Conservation (phyloP, 2,113 vertebrate species). For the Ailurus styani region DNA sequence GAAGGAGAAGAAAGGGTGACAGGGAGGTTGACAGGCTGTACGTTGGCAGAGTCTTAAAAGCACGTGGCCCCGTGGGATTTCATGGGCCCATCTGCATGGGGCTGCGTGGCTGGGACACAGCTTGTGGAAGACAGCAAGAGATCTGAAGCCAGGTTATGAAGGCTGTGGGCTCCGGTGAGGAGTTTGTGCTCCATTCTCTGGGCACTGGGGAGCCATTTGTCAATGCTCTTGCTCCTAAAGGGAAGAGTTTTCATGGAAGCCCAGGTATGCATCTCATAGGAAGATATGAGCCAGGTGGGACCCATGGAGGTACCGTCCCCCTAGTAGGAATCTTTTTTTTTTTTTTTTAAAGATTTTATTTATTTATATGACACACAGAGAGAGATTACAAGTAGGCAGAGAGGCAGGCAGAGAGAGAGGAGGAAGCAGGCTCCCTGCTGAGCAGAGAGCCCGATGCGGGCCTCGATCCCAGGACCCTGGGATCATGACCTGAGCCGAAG, state of each 20-base stretch:
- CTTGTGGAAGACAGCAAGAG: too few species aligned
- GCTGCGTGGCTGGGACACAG: background rate
- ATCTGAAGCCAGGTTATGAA: background rate
- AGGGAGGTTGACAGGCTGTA: too few species aligned
- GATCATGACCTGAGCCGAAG: too few species aligned
- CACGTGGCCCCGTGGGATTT: background rate
- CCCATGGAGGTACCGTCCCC: rapidly evolving
- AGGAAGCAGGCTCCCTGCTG: too few species aligned
- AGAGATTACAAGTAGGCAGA: too few species aligned
- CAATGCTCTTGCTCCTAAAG: too few species aligned
- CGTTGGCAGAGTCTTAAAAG: background rate
- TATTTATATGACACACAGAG: too few species aligned
- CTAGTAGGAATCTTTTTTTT: background rate
- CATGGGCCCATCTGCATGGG: too few species aligned
- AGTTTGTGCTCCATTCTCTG: background rate
- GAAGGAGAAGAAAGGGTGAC: background rate
- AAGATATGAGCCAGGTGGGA: rapidly evolving
- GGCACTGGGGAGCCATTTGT: rapidly evolving
- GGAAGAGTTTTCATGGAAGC: background rate
- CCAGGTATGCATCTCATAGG: background rate
- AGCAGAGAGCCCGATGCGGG: too few species aligned
- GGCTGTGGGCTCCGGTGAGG: background rate
- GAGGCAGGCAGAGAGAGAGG: too few species aligned
- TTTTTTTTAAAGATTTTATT: too few species aligned
- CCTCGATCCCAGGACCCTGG: too few species aligned